phyloP scores from a whole-genome alignment of 2,797 vertebrate species.

The Chaunax sp. region DNA sequence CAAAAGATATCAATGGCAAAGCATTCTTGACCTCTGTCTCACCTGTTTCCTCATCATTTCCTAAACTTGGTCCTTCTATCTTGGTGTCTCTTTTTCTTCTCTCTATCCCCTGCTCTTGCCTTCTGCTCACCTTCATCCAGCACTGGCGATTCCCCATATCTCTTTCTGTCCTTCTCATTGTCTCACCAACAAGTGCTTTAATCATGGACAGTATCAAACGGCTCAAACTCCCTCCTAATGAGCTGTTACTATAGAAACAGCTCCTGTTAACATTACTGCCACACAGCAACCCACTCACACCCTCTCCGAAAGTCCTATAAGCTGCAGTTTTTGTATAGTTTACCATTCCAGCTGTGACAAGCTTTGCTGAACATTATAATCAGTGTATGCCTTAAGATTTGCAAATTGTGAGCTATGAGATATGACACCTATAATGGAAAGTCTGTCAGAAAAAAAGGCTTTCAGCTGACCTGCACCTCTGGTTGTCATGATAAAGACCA shows the following conservation, averaged over 20 bases:
- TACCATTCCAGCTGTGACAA: constrained; percentile 47
- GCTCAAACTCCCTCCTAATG: constrained; percentile 80
- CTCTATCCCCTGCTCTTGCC: constrained; percentile 8
- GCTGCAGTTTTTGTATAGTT: constrained; percentile 44
- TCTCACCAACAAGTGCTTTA: constrained; percentile 71
- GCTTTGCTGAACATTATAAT: constrained; percentile 33
- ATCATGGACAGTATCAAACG: constrained; percentile 81
- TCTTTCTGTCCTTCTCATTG: constrained; percentile 35
- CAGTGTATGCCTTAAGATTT: constrained; percentile 25
- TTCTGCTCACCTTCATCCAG: constrained; percentile 27
- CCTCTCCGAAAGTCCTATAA: constrained; percentile 46
- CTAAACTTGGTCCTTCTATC: neutral
- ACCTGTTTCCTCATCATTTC: constrained; percentile 21
- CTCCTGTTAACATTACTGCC: constrained; percentile 66
- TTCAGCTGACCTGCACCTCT: constrained; percentile 37
- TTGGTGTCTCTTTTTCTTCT: constrained; percentile 7
- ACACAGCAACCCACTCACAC: constrained; percentile 50
- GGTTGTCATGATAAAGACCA: constrained; percentile 44
- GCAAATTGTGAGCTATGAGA: constrained; percentile 34
- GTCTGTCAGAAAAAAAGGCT: constrained; percentile 32
- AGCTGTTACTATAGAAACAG: constrained; percentile 84
- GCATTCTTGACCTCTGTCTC: constrained; percentile 28
- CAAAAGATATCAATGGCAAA: constrained; percentile 19
- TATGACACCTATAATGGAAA: constrained; percentile 20
- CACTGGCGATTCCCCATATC: constrained; percentile 15